Percentiles rank a stretch among this genome's conserved stretches.
Evolutionary conservation across 1,140 invertebrate species (phyloP).

Genomic region (Helicoverpa zea): DNA sequence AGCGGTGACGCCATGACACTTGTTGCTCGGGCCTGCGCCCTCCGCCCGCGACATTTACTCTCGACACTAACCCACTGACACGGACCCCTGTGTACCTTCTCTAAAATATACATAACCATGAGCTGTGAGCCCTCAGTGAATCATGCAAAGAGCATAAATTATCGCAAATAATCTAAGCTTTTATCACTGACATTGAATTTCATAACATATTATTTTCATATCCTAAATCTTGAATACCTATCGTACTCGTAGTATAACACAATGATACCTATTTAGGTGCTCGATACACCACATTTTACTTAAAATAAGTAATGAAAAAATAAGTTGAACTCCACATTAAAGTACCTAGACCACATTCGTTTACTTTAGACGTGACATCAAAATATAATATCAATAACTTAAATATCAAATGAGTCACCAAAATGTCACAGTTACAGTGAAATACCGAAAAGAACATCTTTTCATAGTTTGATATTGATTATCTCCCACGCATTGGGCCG

Average conservation of each 20-base stretch:
- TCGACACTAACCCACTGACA: not conserved
- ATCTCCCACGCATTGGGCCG: not conserved
- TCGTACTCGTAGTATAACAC: too few relatives aligned
- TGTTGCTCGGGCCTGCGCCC: constrained; percentile 13
- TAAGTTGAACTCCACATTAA: too few relatives aligned
- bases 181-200: too few relatives aligned
- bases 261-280: too few relatives aligned
- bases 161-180: not conserved
- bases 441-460: not conserved
- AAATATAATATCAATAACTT: not conserved
- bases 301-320: too few relatives aligned
- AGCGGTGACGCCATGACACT: constrained; percentile 24
- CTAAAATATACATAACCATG: not conserved
- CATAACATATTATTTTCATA: too few relatives aligned
- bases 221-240: too few relatives aligned
- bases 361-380: not conserved
- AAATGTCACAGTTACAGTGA: not conserved
- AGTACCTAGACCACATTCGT: too few relatives aligned
- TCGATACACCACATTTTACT: too few relatives aligned
- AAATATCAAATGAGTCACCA: not conserved
- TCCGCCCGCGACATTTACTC: not conserved
- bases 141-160: not conserved
- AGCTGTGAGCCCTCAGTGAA: not conserved
- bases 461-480: not conserved
- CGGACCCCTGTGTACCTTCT: not conserved